Percentiles rank a stretch among this genome's conserved stretches.
Evolutionary conservation across 1,140 invertebrate genomes (phyloP).

Genomic region (Drosophila malerkotliana): DNA sequence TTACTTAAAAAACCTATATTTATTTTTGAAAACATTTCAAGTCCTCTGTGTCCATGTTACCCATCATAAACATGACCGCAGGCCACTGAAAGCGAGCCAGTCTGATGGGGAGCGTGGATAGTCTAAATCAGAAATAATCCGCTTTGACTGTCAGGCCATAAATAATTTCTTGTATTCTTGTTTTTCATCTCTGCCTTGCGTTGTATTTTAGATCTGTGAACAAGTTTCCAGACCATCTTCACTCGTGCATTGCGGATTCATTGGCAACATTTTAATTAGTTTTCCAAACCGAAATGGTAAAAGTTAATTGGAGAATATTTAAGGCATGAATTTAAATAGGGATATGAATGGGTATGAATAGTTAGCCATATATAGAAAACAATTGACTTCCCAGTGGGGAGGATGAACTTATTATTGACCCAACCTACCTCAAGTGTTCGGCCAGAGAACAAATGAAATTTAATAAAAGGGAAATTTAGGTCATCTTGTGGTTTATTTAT

Average conservation of each 20-base stretch:
- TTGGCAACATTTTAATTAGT: slow-evolving; percentile 64
- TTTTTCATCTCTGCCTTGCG: slow-evolving; percentile 14
- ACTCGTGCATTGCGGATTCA: slow-evolving; percentile 42
- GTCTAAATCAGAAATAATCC: slow-evolving; percentile 73
- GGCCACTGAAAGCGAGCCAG: slow-evolving; percentile 22
- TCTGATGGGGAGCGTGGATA: slow-evolving; percentile 54
- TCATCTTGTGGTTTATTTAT: slow-evolving; percentile 45
- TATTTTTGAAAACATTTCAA: slow-evolving; percentile 1
- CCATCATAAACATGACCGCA: slow-evolving; percentile 20
- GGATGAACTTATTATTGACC: slow-evolving; percentile 11
- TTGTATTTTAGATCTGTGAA: slow-evolving; percentile 44
- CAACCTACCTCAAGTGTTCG: slow-evolving; percentile 52
- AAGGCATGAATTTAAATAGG: slow-evolving; percentile 34
- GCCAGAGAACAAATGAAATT: slow-evolving; percentile 12
- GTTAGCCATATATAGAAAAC: slow-evolving; percentile 32
- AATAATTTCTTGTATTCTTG: slow-evolving; percentile 47
- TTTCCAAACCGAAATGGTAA: slow-evolving; percentile 56
- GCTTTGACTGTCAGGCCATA: slow-evolving; percentile 62
- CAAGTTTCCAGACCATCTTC: slow-evolving; percentile 42
- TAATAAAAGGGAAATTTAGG: slow-evolving; percentile 26
- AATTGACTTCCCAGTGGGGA: slow-evolving; percentile 30
- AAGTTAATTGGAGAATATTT: slow-evolving; percentile 44
- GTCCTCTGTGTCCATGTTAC: slow-evolving; percentile 5
- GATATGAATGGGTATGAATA: slow-evolving; percentile 16
- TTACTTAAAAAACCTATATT: background rate